phyloP scores from a whole-genome alignment of 2,888 invertebrate species.

The Tetanocera ferruginea region DNA sequence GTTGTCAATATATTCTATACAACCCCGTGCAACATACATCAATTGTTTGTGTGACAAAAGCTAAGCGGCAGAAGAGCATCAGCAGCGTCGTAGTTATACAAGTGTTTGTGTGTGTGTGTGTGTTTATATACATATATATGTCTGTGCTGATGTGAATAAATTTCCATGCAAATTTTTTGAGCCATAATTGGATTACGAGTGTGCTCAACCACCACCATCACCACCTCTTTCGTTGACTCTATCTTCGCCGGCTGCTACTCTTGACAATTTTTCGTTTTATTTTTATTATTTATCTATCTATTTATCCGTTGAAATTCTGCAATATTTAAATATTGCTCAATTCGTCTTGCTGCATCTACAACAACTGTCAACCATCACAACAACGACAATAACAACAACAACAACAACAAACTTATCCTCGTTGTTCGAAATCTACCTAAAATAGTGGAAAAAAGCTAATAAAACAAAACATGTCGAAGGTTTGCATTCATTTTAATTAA shows the following conservation, averaged over 20 bases:
- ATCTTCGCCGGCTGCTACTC: background rate
- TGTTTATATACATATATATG: too few species aligned
- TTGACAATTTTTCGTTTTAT: background rate
- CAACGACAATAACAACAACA: background rate
- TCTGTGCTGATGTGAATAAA: slow-evolving; percentile 10
- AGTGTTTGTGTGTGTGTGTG: background rate
- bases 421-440: background rate
- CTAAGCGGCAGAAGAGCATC: background rate
- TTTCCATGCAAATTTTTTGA: slow-evolving; percentile 35
- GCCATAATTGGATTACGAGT: slow-evolving; percentile 39
- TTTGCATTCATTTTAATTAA: slow-evolving; percentile 21
- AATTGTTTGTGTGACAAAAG: background rate
- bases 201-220: background rate
- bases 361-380: background rate
- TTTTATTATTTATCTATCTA: background rate
- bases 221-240: background rate
- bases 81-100: background rate
- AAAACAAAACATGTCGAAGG: slow-evolving; percentile 40
- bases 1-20: background rate
- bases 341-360: slow-evolving; percentile 10
- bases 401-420: background rate
- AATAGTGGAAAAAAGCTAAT: slow-evolving; percentile 37
- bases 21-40: background rate
- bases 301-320: background rate
- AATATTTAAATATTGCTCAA: background rate